Evolutionary conservation across 2,113 vertebrate genomes (phyloP).

Genomic region (Tamias sibiricus): DNA sequence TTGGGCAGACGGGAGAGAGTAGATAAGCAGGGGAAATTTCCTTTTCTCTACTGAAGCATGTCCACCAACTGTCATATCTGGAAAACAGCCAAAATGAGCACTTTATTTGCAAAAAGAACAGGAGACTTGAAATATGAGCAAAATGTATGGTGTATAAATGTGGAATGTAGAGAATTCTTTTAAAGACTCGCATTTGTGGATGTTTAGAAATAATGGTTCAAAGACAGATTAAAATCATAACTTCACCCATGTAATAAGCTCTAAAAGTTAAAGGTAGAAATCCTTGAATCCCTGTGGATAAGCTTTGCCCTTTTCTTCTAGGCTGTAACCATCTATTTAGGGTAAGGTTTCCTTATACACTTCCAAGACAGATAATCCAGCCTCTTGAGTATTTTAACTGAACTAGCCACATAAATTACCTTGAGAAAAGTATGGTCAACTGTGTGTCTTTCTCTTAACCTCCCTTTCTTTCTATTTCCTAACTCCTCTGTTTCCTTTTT

Average conservation of each 20-base stretch:
- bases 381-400: neutral
- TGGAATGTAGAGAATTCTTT: constrained; percentile 22
- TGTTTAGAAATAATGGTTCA: constrained; percentile 30
- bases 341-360: neutral
- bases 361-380: neutral
- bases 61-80: constrained; percentile 82
- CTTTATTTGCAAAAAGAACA: constrained; percentile 71
- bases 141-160: constrained; percentile 42
- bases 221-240: constrained; percentile 10
- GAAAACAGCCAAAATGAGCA: constrained; percentile 79
- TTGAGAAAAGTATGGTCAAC: neutral
- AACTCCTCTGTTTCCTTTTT: neutral
- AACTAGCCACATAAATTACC: neutral
- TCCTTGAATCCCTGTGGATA: neutral
- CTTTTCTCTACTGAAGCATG: constrained; percentile 81
- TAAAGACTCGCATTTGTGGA: neutral
- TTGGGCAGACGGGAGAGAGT: constrained; percentile 73
- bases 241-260: neutral
- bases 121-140: constrained; percentile 53
- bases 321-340: neutral
- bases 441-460: neutral
- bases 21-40: constrained; percentile 80
- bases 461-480: neutral
- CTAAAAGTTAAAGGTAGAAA: neutral
- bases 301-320: neutral